phyloP scores from a whole-genome alignment of 2,888 invertebrate genomes.

The Drosophila mercatorum region DNA sequence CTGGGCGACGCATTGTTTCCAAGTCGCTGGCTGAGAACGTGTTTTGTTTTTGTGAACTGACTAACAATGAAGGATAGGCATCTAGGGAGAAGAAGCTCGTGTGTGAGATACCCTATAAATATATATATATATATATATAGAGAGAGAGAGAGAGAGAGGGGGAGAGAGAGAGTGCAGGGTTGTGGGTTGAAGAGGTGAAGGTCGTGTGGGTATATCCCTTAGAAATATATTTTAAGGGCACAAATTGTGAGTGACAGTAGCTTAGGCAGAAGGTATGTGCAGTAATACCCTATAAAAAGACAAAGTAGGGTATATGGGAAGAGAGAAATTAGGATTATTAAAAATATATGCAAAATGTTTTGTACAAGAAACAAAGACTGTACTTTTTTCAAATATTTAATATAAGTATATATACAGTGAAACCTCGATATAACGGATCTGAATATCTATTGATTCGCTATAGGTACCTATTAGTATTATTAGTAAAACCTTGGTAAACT shows the following conservation, averaged over 20 bases:
- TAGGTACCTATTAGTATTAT: too few species aligned
- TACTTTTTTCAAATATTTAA: background rate
- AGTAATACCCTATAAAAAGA: background rate
- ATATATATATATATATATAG: too few species aligned
- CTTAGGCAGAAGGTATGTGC: background rate
- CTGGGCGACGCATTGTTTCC: constrained; percentile 46
- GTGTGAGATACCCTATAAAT: constrained; percentile 21
- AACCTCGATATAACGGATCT: too few species aligned
- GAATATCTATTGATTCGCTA: too few species aligned
- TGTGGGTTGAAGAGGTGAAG: background rate
- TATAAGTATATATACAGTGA: background rate
- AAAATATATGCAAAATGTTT: background rate
- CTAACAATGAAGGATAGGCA: constrained; percentile 30
- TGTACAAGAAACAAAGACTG: background rate
- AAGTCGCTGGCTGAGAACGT: constrained; percentile 39
- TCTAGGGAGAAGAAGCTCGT: constrained; percentile 6
- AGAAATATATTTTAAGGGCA: background rate
- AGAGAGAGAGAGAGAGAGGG: background rate
- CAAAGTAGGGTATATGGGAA: background rate
- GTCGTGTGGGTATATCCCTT: background rate
- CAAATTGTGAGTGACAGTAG: background rate
- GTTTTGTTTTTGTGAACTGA: constrained; percentile 20
- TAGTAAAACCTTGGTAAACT: too few species aligned
- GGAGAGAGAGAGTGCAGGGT: too few species aligned
- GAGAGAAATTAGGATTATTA: too few species aligned